phyloP scores from a whole-genome alignment of 2,113 vertebrate species.

The Albula glossodonta region DNA sequence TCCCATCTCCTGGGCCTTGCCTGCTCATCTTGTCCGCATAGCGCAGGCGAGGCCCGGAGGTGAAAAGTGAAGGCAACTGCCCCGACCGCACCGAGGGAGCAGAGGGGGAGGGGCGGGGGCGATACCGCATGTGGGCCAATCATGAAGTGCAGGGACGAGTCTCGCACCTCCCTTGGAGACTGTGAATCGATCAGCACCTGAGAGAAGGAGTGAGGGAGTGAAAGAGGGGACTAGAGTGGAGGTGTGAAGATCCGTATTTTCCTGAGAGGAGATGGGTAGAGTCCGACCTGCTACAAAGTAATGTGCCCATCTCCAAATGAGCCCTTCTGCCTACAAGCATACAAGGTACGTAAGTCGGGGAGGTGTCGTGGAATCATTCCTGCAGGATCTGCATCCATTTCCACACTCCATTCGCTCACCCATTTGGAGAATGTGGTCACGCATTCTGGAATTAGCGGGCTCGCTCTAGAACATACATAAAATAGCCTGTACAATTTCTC shows the following conservation, averaged over 20 bases:
- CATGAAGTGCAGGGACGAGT: conserved; percentile 50
- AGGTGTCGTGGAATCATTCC: not conserved
- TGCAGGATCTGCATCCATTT: not conserved
- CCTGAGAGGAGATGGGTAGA: conserved; percentile 54
- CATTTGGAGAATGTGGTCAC: conserved; percentile 7
- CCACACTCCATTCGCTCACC: not conserved
- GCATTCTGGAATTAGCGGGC: conserved; percentile 31
- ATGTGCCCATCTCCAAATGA: not conserved
- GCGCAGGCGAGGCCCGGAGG: conserved; percentile 40
- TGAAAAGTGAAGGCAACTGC: conserved; percentile 33
- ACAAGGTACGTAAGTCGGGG: not conserved
- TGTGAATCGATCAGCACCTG: conserved; percentile 81
- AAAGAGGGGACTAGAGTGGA: conserved; percentile 38
- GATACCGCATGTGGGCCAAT: conserved; percentile 45
- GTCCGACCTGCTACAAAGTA: not conserved
- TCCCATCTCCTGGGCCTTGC: conserved; percentile 42
- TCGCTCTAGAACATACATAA: conserved; percentile 25
- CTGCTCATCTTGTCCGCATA: conserved; percentile 33
- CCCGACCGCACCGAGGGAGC: conserved; percentile 9
- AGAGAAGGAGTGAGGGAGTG: conserved; percentile 36
- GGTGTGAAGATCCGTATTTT: conserved; percentile 74
- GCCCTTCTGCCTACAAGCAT: not conserved
- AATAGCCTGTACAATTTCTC: conserved; percentile 37
- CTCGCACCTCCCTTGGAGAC: conserved; percentile 68
- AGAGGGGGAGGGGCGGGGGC: conserved; percentile 15